These are phyloP conservation scores for Dynastes maya DNA, from an alignment of 2,888 invertebrate species.

Conservation along the genomic window DNA sequence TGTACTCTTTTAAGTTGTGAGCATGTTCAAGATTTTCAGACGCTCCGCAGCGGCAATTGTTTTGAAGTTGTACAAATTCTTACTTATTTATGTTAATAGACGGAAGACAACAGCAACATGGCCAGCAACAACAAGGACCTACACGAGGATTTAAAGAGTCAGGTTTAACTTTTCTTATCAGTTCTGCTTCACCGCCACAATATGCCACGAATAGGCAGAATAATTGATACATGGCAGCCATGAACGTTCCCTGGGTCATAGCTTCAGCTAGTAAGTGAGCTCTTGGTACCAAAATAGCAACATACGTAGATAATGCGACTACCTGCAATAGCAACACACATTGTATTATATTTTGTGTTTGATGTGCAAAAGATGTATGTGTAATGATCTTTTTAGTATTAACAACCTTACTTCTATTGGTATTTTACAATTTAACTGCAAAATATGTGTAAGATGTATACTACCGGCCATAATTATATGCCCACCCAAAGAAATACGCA, in stretches of 20 bases:
- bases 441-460: too few relatives aligned
- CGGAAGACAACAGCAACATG: slow-evolving; percentile 77
- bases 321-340: slow-evolving; percentile 69
- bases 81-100: slow-evolving; percentile 74
- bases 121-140: slow-evolving; percentile 84
- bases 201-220: slow-evolving; percentile 79
- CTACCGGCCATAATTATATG: too few relatives aligned
- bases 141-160: slow-evolving; percentile 76
- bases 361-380: too few relatives aligned
- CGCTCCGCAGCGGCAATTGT: background rate
- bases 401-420: too few relatives aligned
- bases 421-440: too few relatives aligned
- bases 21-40: too few relatives aligned
- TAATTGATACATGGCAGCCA: slow-evolving; percentile 80
- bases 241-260: slow-evolving; percentile 79
- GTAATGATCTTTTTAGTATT: too few relatives aligned
- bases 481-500: too few relatives aligned
- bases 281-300: slow-evolving; percentile 76
- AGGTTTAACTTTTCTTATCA: slow-evolving; percentile 75
- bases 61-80: slow-evolving; percentile 48
- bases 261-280: slow-evolving; percentile 81
- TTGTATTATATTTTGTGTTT: background rate
- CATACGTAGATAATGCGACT: slow-evolving; percentile 74
- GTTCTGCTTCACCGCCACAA: slow-evolving; percentile 76
- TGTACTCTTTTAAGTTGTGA: too few relatives aligned